Evolutionary conservation across 1,140 invertebrate genomes (phyloP), one percentile per base, ranked within the genome.

Genomic region (Anastrepha ludens): DNA sequence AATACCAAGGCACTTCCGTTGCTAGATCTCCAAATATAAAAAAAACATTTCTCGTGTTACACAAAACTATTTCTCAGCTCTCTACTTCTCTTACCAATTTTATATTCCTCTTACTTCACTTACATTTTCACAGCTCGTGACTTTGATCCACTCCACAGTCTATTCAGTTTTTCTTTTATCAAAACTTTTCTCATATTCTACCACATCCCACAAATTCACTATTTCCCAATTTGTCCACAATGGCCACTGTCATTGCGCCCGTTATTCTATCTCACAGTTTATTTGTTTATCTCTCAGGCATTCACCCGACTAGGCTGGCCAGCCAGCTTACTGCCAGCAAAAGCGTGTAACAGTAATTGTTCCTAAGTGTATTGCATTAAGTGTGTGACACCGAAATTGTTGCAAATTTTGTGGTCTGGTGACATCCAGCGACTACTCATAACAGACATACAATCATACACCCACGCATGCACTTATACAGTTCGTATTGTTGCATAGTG

Each of bases 351-450:
- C 29, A 55, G 74, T 81, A 81, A 81, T 81, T 81, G 74, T 7
- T 81, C 74, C 74, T 81, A 81, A 81, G 47, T 81, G 74, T 81
- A 55, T 55, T 81, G 47, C 47, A 55, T 81, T 81, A 81, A 55
- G 47, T 55, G 74, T 17, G 74, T 81, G 74, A 81, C 74, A 55
- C 15, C 70, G 20, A 55, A 44, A 13, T 81, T 81, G 74, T 55
- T 81, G 74, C 74, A 81, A 81, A 81, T 81, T 81, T 55, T 81
- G 74, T 81, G 74, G 74, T 81, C 44, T 11, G 11, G 74, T 81
- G 50, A 81, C 74, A 81, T 47, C 55, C 70, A 47, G 29, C 50
- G 50, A 8, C 50, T 11, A 55, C 50, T 55, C 50, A 55, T 6
- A 55, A 55, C 50, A 8, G 1, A 55, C 60, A 8, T 2, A 55